Percentiles rank a stretch among this genome's conserved stretches.
Conservation (phyloP, 2,888 invertebrate species). For the Chymomyza amoena region DNA sequence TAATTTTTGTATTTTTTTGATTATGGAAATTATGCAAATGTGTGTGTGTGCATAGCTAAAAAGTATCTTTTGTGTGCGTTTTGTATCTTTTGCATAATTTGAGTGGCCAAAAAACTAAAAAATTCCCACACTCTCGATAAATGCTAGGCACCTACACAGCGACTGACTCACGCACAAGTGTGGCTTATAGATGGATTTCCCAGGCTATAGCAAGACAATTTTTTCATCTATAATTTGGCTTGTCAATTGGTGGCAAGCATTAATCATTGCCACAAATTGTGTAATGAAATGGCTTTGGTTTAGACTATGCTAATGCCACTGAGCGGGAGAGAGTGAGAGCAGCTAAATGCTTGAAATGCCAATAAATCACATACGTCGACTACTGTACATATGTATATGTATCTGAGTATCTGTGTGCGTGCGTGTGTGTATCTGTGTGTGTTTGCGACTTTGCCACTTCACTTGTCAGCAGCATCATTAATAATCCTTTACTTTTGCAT, state of each 20-base stretch:
- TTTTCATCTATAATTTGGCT: neutral
- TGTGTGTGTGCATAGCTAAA: neutral
- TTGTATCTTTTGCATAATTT: neutral
- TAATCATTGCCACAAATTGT: slow-evolving; percentile 64
- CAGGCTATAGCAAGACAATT: slow-evolving; percentile 2
- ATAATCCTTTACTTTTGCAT: slow-evolving; percentile 69
- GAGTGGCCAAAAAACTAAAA: neutral
- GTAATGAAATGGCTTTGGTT: slow-evolving; percentile 62
- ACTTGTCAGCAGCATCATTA: slow-evolving; percentile 75
- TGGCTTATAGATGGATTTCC: slow-evolving; percentile 17
- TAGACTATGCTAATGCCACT: slow-evolving; percentile 51
- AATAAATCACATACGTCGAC: slow-evolving; percentile 65
- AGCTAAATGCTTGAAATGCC: slow-evolving; percentile 60
- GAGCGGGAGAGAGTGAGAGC: slow-evolving; percentile 15
- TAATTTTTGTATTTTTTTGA: neutral
- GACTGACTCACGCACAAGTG: slow-evolving; percentile 59
- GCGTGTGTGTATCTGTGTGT: slow-evolving; percentile 9
- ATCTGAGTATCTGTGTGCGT: slow-evolving; percentile 1
- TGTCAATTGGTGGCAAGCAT: slow-evolving; percentile 34
- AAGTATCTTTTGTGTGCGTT: neutral
- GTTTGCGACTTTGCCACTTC: slow-evolving; percentile 65
- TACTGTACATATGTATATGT: neutral
- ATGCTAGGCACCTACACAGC: slow-evolving; percentile 34
- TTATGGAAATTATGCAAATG: slow-evolving; percentile 1
- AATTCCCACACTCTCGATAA: neutral